Base-by-base conservation (phyloP, 2,888 invertebrate genomes). In the Carabus problematicus region DNA sequence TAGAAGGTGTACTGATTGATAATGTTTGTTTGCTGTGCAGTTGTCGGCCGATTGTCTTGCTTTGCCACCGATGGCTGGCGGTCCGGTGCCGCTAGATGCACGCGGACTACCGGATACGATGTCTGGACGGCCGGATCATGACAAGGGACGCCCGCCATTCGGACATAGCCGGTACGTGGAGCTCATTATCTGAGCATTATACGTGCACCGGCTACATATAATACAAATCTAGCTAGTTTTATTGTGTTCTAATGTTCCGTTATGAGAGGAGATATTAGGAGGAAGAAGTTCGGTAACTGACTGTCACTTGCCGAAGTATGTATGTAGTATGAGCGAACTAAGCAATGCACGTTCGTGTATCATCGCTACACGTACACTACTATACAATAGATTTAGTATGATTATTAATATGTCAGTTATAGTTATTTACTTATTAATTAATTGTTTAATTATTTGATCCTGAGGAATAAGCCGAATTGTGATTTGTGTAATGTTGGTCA, bases 41-140 rank as follows among this genome's bases (percentile, higher is more conserved):
- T 77, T 82, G 70, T 80, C 80, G 16, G 78, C 80, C 8, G 82
- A 82, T 70, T 81, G 81, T 70, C 75, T 82, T 67, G 77, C 77
- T 8, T 73, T 81, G 47, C 77, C 78, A 11, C 76, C 79, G 47
- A 79, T 80, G 73, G 76, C 71, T 16, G 74, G 75, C 40, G 75
- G 76, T 29, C 75, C 78, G 49, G 75, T 76, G 41, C 76, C 78
- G 12, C 75, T 81, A 60, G 81, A 81, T 70, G 79, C 79, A 43
- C 75, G 80, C 71, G 74, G 79, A 9, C 72, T 80, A 68, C 75
- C 75, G 8, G 79, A 79, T 45, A 73, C 74, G 43, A 74, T 79
- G 72, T 74, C 75, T 52, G 63, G 55, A 0, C 73, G 78, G 72
- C 76, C 76, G 6, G 79, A 79, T 29, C 77, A 76, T 55, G 79